Evolutionary conservation across 1,140 invertebrate genomes (phyloP).

Genomic region (Brachionus asplanchnoidis): DNA sequence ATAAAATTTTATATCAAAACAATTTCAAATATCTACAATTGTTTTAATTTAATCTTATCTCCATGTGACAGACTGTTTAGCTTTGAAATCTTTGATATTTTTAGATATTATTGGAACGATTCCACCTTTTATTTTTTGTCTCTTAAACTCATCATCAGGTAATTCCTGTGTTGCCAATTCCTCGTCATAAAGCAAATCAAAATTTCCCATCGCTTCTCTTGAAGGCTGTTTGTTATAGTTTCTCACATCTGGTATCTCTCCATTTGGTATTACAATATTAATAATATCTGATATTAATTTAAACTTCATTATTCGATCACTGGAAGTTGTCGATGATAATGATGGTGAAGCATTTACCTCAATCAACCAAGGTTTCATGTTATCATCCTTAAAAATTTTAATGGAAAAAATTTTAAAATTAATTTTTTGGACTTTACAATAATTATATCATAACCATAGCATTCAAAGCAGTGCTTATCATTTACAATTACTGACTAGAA

Average conservation of each 20-base stretch:
- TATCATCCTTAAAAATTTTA: constrained; percentile 49
- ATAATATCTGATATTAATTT: constrained; percentile 90
- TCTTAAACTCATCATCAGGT: constrained; percentile 39
- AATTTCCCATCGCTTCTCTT: constrained; percentile 41
- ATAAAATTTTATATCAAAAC: not conserved
- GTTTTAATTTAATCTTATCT: not conserved
- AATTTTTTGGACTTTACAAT: constrained; percentile 44
- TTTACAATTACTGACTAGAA: constrained; percentile 50
- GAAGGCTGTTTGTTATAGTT: constrained; percentile 39
- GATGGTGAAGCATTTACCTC: constrained; percentile 87
- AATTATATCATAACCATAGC: constrained; percentile 59
- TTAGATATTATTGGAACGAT: constrained; percentile 23
- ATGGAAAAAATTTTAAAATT: not conserved
- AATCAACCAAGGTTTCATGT: constrained; percentile 57
- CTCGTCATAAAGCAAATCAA: constrained; percentile 41
- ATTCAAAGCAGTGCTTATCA: constrained; percentile 58
- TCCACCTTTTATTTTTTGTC: constrained; percentile 38
- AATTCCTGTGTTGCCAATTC: not conserved
- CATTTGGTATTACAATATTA: constrained; percentile 79
- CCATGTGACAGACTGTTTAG: constrained; percentile 4
- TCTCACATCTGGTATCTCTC: constrained; percentile 62
- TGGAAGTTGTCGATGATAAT: constrained; percentile 84
- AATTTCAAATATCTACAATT: not conserved
- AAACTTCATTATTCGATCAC: constrained; percentile 89
- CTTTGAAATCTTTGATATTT: constrained; percentile 6